Evolutionary conservation across 53 echinoderm and acorn worm species (phyloP), one percentile per base, ranked within the genome.

Genomic region (Echinometra lucunter): DNA sequence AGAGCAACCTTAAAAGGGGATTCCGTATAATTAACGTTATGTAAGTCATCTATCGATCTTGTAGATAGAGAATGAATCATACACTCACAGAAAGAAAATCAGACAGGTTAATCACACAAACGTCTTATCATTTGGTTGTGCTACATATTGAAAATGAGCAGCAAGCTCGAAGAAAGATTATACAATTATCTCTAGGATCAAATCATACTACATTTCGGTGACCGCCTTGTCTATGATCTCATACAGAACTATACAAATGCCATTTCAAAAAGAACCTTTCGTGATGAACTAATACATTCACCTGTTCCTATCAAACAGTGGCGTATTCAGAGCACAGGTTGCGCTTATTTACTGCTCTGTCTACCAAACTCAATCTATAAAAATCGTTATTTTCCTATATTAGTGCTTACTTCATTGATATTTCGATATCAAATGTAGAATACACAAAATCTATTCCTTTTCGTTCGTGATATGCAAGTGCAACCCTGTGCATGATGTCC

Each of bases 261-360:
- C 32, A 72, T 28, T 35, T 32, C 72, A 35, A 72, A 32, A 32
- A 72, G 72, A 72, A 30, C 35, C 35, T 72, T 12, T 72, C 72
- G 32, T 32, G 72, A 35, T 72, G 72, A 72, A 72, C 72, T 63
- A 72, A 35, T 32, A 72, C 72, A 72, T 72, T 70, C 72, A 72
- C 35, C 72, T 72, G 72, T 34, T 28, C 11, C 2, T 70, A 70
- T 70, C 13, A 9, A 7, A 35, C 35, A 35, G 12, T 13, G 30
- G 70, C 12, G 16, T 72, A 30, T 13, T 53, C 32, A 13, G 35
- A 72, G 35, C 28, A 72, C 16, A 72, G 16, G 32, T 72, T 32
- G 32, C 72, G 13, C 0, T 25, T 53, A 53, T 53, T 25, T 19
- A 72, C 1, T 72, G 11, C 35, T 32, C 35, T 72, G 72, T 72